Evolutionary conservation across 2,888 invertebrate genomes (phyloP).

Genomic region (Noctua fimbriata): DNA sequence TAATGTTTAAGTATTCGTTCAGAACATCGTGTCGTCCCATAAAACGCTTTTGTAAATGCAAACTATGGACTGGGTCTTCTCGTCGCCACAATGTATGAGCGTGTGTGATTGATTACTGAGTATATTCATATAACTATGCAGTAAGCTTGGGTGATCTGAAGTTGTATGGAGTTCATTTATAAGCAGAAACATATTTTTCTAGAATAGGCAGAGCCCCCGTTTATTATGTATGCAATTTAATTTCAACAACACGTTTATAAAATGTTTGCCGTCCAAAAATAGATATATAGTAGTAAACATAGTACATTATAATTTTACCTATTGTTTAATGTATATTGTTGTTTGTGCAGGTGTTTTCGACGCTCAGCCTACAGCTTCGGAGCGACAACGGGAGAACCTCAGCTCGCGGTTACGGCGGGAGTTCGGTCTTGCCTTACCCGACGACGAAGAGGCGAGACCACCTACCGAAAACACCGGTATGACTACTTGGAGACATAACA

Average conservation of each 20-base stretch:
- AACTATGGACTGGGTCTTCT: background rate
- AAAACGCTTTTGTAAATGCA: slow-evolving; percentile 6
- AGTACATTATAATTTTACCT: slow-evolving; percentile 18
- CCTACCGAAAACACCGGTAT: slow-evolving; percentile 81
- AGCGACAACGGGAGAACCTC: slow-evolving; percentile 96
- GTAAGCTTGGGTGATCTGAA: slow-evolving; percentile 3
- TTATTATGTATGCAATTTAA: slow-evolving; percentile 2
- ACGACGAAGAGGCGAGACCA: slow-evolving; percentile 92
- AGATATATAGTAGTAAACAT: background rate
- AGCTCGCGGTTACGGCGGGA: slow-evolving; percentile 95
- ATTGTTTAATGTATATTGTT: slow-evolving; percentile 47
- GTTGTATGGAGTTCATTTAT: background rate
- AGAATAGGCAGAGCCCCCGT: background rate
- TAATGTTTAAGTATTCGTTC: background rate
- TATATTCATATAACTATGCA: slow-evolving; percentile 9
- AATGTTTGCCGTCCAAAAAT: background rate
- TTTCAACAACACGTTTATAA: slow-evolving; percentile 9
- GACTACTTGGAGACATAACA: slow-evolving; percentile 59
- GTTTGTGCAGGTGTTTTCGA: slow-evolving; percentile 92
- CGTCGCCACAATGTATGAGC: background rate
- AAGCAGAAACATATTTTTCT: background rate
- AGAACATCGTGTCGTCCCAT: background rate
- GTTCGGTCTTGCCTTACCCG: slow-evolving; percentile 93
- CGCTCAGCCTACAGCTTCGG: slow-evolving; percentile 95
- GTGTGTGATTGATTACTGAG: background rate